Base-by-base conservation (phyloP, 2,113 vertebrate species). In the Neotoma lepida region DNA sequence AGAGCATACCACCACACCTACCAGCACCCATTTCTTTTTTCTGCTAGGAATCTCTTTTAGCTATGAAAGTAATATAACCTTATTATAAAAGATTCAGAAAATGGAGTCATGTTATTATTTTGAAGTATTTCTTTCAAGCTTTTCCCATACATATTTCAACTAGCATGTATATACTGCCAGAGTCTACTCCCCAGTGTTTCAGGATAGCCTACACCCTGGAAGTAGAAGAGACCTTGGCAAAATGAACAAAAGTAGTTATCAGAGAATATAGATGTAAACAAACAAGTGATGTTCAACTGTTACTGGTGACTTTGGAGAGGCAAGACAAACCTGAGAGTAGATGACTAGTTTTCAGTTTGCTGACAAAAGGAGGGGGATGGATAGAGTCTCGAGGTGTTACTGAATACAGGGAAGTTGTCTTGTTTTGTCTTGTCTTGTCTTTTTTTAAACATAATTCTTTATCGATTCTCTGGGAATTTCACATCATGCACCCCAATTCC, bases 71-170 rank as follows among this genome's bases (percentile, higher is more conserved):
- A 81, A 88, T 93, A 80, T 56, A 95, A 64, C 44, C 1, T 41
- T 66, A 80, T 80, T 61, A 94, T 5, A 86, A 46, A 44, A 92
- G 20, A 92, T 76, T 80, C n/a, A 44, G 70, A 77, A 86, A 71
- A 58, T 49, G 70, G 35, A 71, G 88, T 49, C 46, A 82, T 86
- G 86, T 88, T 94, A 87, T 86, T 26, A 93, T 86, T 91, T 91
- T 82, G 64, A 90, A 86, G 17, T 51, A 90, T 87, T 87, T 95
- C 33, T 91, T 30, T 7, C 6, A 82, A 12, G 18, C 9, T 87
- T 90, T 77, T 54, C 10, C 54, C 82, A 66, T 68, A 73, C 9
- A 76, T 82, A 9, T 73, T 96, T 94, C 54, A 49, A 81, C 58
- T 81, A 87, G 26, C 14, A 6, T 78, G 28, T 24, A 82, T 61